phyloP scores from a whole-genome alignment of 2,113 vertebrate genomes.

The Notechis scutatus region DNA sequence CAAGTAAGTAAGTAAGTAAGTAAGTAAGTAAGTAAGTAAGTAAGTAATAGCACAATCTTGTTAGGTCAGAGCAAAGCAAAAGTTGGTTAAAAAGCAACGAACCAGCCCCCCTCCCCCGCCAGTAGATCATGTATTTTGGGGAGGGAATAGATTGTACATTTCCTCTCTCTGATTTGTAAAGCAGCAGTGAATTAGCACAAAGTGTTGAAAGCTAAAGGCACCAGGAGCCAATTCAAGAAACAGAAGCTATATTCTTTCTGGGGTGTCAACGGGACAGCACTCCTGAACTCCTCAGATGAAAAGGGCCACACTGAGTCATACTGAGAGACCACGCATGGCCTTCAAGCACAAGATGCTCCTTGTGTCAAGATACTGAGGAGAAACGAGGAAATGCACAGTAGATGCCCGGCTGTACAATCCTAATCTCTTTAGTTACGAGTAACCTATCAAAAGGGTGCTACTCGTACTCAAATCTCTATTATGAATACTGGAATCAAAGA shows the following conservation, averaged over 20 bases:
- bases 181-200: conserved; percentile 56
- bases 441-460: background rate
- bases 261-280: background rate
- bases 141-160: conserved; percentile 35
- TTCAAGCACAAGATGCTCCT: conserved; percentile 40
- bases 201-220: conserved; percentile 57
- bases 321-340: conserved; percentile 30
- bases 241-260: conserved; percentile 49
- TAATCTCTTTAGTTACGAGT: background rate
- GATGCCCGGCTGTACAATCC: background rate
- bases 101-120: too few relatives aligned
- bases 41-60: background rate
- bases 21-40: too few relatives aligned
- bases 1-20: background rate
- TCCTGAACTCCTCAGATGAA: background rate
- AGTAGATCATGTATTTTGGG: background rate
- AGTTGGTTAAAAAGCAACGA: background rate
- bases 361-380: background rate
- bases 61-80: background rate
- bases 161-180: conserved; percentile 22
- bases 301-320: conserved; percentile 50
- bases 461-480: background rate
- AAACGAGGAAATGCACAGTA: background rate
- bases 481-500: background rate
- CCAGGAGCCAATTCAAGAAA: conserved; percentile 21